Base-by-base conservation (phyloP, 2,888 invertebrate species). In the Cecidostiba fungosa region DNA sequence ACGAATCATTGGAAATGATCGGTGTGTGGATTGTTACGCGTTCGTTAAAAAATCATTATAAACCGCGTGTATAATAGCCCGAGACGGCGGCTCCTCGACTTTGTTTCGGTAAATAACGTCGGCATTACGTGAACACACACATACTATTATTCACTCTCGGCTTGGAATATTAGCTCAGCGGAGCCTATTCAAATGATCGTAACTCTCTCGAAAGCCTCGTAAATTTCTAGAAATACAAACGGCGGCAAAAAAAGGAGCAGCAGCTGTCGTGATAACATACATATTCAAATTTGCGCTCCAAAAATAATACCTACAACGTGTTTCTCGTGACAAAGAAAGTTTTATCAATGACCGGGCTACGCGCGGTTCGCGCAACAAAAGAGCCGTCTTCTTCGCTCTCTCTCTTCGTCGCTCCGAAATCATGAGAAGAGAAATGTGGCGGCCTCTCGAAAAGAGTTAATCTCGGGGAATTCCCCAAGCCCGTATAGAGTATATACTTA, bases 401-500 rank as follows among this genome's bases (percentile, higher is more conserved):
- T n/a, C 29, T 8, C 66, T 29, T 32, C 70, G 29, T 5, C 10
- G 59, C 47, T n/a, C 23, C 19, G 72, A 47, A 43, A 26, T 39
- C n/a, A 43, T 23, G 50, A 29, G 54, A 26, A 54, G 72, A 82
- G 73, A 85, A 79, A 82, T 70, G 76, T 82, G 85, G 82, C 82
- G 76, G 54, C 26, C 54, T 2, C 23, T 32, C 10, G 32, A 36
- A 62, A 77, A 59, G 76, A 66, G 76, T 69, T 69, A 59, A 82
- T 78, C 78, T 72, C 85, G 79, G 85, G 87, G 85, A 81, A 86
- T 88, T 85, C 83, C 82, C 77, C 69, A 73, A 72, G 36, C 66
- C 77, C 77, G 26, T 50, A 50, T 50, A 50, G 50, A 50, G 50
- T 54, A n/a, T 23, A 54, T 5, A 54, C n/a, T 8, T 1, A n/a